Evolutionary conservation across 2,888 invertebrate genomes (phyloP).

Genomic region (Metallyticus violacea): DNA sequence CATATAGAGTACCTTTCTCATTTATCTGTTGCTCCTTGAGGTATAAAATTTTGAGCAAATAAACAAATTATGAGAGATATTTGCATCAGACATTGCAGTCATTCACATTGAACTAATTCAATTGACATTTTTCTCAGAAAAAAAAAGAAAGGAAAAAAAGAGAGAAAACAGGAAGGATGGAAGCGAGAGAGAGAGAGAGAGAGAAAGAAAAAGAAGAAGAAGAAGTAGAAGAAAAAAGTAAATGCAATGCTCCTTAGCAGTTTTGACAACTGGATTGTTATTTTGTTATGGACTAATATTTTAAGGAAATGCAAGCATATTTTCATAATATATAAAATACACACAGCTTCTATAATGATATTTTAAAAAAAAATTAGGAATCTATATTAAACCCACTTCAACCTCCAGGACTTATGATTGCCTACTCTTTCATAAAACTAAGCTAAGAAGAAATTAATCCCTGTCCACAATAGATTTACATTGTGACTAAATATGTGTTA

Average conservation of each 20-base stretch:
- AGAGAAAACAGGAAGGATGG: too few relatives aligned
- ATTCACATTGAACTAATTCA: background rate
- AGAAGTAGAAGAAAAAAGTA: background rate
- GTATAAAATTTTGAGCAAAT: background rate
- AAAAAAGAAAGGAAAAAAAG: too few relatives aligned
- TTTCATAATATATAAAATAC: background rate
- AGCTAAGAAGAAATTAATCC: background rate
- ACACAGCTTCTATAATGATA: background rate
- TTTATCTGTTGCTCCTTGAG: background rate
- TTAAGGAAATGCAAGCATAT: background rate
- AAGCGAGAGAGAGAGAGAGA: too few relatives aligned
- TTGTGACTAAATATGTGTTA: conserved; percentile 9
- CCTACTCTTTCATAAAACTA: conserved; percentile 1
- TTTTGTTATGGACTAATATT: background rate
- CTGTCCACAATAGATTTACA: background rate
- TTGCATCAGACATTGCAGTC: background rate
- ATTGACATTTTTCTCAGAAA: background rate
- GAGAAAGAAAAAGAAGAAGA: too few relatives aligned
- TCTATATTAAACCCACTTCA: conserved; percentile 10
- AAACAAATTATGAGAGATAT: background rate
- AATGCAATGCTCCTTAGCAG: background rate
- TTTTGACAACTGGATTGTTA: background rate
- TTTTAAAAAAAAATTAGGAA: background rate
- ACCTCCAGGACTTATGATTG: background rate
- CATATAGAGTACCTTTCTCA: background rate